Conservation (phyloP, 1,140 invertebrate genomes). For the Lepidurus arcticus region DNA sequence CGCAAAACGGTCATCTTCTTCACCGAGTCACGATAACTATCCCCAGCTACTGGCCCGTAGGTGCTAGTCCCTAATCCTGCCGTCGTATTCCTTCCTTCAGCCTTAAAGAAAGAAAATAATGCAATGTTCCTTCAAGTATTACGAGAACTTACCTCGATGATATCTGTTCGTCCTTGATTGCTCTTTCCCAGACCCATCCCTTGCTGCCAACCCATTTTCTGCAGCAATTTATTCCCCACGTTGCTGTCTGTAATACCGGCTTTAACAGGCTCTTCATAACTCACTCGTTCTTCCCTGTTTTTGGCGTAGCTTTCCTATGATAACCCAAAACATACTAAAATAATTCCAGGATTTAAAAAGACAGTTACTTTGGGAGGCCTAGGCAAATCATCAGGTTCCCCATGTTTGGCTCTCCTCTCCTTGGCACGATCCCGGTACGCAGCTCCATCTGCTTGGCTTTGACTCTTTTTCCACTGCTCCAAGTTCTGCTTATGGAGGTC, state of each 20-base stretch:
- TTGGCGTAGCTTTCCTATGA: conserved; percentile 43
- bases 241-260: conserved; percentile 77
- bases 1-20: conserved; percentile 83
- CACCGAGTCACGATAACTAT: conserved; percentile 84
- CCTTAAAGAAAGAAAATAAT: conserved; percentile 43
- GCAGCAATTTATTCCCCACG: conserved; percentile 85
- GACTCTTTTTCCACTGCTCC: conserved; percentile 56
- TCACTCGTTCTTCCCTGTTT: conserved; percentile 47
- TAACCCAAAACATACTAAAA: conserved; percentile 34
- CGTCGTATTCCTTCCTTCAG: conserved; percentile 58
- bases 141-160: conserved; percentile 64
- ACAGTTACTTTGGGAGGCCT: conserved; percentile 42
- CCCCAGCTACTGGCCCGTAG: conserved; percentile 68
- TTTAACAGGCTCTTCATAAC: conserved; percentile 59
- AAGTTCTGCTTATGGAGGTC: conserved; percentile 94
- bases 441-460: conserved; percentile 39
- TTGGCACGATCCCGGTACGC: conserved; percentile 92
- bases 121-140: neutral
- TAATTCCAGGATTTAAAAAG: conserved; percentile 23
- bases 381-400: conserved; percentile 57
- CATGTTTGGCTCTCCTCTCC: conserved; percentile 89
- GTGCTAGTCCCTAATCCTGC: conserved; percentile 70
- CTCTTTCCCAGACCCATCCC: conserved; percentile 88
- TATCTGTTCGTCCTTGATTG: conserved; percentile 88
- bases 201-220: conserved; percentile 98